A percentile compares a stretch with the other conserved stretches of the same genome.
Conservation (phyloP, 2,113 vertebrate species). For the Seriola quinqueradiata region DNA sequence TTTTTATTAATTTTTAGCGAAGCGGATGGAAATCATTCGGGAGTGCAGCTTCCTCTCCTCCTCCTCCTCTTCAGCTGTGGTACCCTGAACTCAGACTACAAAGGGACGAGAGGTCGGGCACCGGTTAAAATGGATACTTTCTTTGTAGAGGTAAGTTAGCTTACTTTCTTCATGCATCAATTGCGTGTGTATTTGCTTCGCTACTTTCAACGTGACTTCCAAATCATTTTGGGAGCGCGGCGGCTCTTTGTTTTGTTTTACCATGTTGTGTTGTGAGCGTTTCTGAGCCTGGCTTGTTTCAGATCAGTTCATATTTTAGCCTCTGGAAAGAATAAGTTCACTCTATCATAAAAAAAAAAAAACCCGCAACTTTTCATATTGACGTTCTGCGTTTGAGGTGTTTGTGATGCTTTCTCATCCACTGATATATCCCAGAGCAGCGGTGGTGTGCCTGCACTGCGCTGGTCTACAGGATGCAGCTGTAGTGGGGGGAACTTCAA, state of each 20-base stretch:
- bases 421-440: background rate
- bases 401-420: background rate
- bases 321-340: background rate
- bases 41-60: conserved; percentile 65
- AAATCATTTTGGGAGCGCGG: background rate
- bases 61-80: conserved; percentile 58
- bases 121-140: conserved; percentile 73
- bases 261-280: background rate
- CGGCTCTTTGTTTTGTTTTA: conserved; percentile 58
- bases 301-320: background rate
- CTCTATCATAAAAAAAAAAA: background rate
- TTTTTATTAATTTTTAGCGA: background rate
- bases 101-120: conserved; percentile 65
- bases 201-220: background rate
- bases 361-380: background rate
- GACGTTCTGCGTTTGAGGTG: background rate
- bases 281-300: background rate
- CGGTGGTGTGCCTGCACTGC: background rate
- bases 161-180: background rate
- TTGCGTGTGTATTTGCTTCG: background rate
- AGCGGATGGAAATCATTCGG: conserved; percentile 72
- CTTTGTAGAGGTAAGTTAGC: conserved; percentile 68
- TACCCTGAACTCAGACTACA: conserved; percentile 78
- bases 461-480: conserved; percentile 48
- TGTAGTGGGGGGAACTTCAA: conserved; percentile 1